These are phyloP conservation scores for Cossypha caffra DNA, from an alignment of 2,797 vertebrate genomes.

Conservation along the genomic window DNA sequence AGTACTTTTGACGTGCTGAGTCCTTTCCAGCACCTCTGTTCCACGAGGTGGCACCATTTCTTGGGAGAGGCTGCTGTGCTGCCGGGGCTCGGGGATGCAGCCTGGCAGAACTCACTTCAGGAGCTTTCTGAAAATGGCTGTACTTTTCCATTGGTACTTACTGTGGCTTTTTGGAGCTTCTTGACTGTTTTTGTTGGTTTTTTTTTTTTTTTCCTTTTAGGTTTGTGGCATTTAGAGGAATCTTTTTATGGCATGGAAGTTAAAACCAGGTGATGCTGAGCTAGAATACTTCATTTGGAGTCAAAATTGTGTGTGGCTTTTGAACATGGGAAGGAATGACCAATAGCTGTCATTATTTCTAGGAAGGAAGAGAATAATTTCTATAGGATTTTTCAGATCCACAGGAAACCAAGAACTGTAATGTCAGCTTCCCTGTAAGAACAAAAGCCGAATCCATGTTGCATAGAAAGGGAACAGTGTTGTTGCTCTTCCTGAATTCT, in stretches of 20 bases:
- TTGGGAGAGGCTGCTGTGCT: not conserved
- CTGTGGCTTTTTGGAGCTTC: not conserved
- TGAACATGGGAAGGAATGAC: not conserved
- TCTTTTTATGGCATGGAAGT: not conserved
- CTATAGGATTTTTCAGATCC: not conserved
- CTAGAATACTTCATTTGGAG: not conserved
- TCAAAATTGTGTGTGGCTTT: not conserved
- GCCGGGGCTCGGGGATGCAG: not conserved
- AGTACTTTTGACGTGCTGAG: fast-evolving
- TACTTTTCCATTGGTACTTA: fast-evolving
- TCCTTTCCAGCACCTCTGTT: fast-evolving
- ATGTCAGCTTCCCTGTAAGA: not conserved
- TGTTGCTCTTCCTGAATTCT: not conserved
- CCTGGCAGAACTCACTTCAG: fast-evolving
- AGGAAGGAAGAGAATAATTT: not conserved
- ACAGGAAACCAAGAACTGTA: not conserved
- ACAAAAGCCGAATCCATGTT: not conserved
- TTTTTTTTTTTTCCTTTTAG: not conserved
- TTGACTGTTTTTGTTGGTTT: not conserved
- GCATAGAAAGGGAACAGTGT: not conserved
- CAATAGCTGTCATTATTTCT: not conserved
- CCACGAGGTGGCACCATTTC: not conserved
- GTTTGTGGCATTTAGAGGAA: not conserved
- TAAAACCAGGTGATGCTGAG: not conserved
- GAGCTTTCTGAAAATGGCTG: not conserved